These are phyloP conservation scores for Tetanocera ferruginea DNA, from an alignment of 2,888 invertebrate species.

Conservation along the genomic window DNA sequence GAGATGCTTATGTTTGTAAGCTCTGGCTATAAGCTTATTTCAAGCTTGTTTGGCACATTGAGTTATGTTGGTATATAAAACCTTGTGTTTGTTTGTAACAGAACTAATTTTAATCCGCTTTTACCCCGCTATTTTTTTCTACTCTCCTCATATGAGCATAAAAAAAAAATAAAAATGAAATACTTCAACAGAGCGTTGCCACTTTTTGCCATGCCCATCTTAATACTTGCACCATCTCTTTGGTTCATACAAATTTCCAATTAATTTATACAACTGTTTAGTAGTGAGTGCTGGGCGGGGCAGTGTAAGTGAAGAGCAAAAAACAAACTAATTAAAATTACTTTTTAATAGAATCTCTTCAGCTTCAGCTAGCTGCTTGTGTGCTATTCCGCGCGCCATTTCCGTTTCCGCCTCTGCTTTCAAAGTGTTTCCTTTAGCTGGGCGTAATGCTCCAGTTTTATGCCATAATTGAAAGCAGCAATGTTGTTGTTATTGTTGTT, in stretches of 20 bases:
- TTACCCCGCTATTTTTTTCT: too few species aligned
- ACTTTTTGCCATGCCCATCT: neutral
- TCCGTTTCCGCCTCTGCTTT: neutral
- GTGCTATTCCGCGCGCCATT: neutral
- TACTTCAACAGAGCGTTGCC: neutral
- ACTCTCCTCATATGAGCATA: too few species aligned
- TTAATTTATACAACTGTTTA: neutral
- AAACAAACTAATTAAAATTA: slow-evolving; percentile 16
- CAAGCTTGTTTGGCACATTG: too few species aligned
- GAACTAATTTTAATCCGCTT: too few species aligned
- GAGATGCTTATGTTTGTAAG: too few species aligned
- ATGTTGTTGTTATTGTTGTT: neutral
- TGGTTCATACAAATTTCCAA: neutral
- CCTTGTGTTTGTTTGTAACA: too few species aligned
- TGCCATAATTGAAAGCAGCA: neutral
- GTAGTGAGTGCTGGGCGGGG: neutral
- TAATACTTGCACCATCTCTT: too few species aligned
- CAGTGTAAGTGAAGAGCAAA: neutral
- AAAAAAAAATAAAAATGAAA: neutral
- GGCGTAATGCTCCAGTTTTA: neutral
- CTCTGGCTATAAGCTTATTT: too few species aligned
- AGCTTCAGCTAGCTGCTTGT: neutral
- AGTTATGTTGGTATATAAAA: too few species aligned
- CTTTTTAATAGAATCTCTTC: slow-evolving; percentile 16
- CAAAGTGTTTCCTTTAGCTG: too few species aligned